Conservation (phyloP, 2,113 vertebrate genomes). For the Caracal caracal region DNA sequence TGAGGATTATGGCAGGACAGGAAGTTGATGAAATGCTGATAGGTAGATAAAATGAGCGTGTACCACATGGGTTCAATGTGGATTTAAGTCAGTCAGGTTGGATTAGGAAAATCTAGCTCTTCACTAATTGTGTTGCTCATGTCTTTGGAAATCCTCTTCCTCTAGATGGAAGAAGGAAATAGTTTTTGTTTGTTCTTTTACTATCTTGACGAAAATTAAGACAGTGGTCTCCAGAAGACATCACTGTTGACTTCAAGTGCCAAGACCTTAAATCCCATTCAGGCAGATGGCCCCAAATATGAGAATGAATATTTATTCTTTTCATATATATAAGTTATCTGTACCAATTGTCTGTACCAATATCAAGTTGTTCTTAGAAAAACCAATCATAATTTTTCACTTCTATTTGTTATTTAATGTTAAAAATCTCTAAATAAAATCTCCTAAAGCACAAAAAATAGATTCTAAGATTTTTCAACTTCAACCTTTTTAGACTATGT, state of each 20-base stretch:
- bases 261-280: background rate
- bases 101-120: background rate
- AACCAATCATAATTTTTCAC: background rate
- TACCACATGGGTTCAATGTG: background rate
- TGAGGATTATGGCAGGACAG: background rate
- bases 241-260: background rate
- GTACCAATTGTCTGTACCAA: background rate
- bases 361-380: background rate
- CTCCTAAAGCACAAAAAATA: background rate
- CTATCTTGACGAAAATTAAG: background rate
- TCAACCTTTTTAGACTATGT: background rate
- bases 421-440: slow-evolving; percentile 26
- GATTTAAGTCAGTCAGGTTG: background rate
- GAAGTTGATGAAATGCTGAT: background rate
- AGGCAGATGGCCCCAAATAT: background rate
- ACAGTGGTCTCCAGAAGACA: background rate
- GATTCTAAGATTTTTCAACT: background rate
- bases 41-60: background rate
- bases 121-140: background rate
- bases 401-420: background rate
- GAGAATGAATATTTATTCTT: background rate
- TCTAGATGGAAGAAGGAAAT: background rate
- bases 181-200: background rate
- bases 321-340: background rate
- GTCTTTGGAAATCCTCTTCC: background rate